These are phyloP conservation scores for Apogon talboti DNA, from an alignment of 2,797 vertebrate genomes.

Conservation along the genomic window DNA sequence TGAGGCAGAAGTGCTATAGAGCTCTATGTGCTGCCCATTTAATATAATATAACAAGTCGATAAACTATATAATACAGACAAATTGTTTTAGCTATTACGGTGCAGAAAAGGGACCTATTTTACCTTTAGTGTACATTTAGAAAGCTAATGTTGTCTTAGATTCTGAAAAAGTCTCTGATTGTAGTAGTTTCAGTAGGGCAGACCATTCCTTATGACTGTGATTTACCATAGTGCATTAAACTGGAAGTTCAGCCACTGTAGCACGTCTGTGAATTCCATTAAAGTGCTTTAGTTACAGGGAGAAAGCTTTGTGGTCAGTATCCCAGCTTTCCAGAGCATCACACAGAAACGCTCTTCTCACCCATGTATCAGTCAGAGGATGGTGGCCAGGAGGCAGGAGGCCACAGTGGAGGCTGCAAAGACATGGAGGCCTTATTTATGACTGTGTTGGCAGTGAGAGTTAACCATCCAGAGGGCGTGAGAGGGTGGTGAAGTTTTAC, in stretches of 20 bases:
- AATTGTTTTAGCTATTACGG: no score
- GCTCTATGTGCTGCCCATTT: no score
- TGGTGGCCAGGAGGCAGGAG: conserved; percentile 25
- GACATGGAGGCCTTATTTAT: not conserved
- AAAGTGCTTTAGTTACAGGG: conserved; percentile 49
- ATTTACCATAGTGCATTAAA: conserved; percentile 57
- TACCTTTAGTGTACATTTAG: no score
- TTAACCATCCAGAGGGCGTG: conserved; percentile 1
- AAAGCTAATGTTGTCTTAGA: conserved; percentile 4
- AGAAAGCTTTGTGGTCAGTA: conserved; percentile 38
- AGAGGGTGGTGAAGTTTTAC: conserved; percentile 11
- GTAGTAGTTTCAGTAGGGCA: conserved; percentile 11
- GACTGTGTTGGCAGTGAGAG: not conserved
- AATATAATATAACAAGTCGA: no score
- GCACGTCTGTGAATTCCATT: conserved; percentile 55
- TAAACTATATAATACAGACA: no score
- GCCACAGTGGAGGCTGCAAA: conserved; percentile 15
- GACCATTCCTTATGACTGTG: conserved; percentile 45
- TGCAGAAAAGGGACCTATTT: no score
- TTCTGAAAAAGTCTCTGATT: not conserved
- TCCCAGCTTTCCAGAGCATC: conserved; percentile 26
- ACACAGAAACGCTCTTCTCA: conserved; percentile 22
- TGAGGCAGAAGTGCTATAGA: no score
- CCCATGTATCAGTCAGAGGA: conserved; percentile 30
- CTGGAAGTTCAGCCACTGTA: conserved; percentile 33